Conservation (phyloP, 2,888 invertebrate species). For the Tetrapedia diversipes region DNA sequence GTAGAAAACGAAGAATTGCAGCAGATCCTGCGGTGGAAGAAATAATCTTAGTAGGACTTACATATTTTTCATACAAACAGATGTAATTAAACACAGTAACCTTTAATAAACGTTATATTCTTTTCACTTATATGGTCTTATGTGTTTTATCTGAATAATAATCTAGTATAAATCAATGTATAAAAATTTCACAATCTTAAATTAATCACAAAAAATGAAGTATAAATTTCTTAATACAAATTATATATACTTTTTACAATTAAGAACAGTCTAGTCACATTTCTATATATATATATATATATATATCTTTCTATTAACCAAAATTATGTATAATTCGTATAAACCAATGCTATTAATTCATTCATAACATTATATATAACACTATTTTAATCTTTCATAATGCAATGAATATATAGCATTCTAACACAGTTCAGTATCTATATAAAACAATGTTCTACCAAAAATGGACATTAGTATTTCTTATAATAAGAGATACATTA, state of each 20-base stretch:
- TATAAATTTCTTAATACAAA: constrained; percentile 37
- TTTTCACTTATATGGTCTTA: constrained; percentile 46
- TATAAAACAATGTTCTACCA: constrained; percentile 28
- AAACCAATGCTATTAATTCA: constrained; percentile 26
- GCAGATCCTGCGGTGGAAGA: constrained; percentile 51
- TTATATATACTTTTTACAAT: constrained; percentile 17
- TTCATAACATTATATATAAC: constrained; percentile 34
- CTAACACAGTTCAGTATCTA: constrained; percentile 17
- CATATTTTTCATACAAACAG: constrained; percentile 60
- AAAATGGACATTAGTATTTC: constrained; percentile 12
- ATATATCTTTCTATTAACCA: constrained; percentile 23
- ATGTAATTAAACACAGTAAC: constrained; percentile 48
- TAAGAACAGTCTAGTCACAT: constrained; percentile 18
- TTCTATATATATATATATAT: constrained; percentile 3
- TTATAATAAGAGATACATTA: constrained; percentile 21
- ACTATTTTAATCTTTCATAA: constrained; percentile 19
- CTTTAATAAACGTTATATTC: constrained; percentile 59
- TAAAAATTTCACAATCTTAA: neutral
- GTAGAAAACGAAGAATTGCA: constrained; percentile 55
- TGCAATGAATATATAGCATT: constrained; percentile 30
- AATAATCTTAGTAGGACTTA: constrained; percentile 52
- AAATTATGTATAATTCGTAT: constrained; percentile 20
- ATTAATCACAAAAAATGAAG: constrained; percentile 19
- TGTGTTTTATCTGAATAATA: constrained; percentile 20
- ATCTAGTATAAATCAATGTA: constrained; percentile 16